phyloP scores from a whole-genome alignment of 1,140 invertebrate genomes.

The Drosophila nigromelanica region DNA sequence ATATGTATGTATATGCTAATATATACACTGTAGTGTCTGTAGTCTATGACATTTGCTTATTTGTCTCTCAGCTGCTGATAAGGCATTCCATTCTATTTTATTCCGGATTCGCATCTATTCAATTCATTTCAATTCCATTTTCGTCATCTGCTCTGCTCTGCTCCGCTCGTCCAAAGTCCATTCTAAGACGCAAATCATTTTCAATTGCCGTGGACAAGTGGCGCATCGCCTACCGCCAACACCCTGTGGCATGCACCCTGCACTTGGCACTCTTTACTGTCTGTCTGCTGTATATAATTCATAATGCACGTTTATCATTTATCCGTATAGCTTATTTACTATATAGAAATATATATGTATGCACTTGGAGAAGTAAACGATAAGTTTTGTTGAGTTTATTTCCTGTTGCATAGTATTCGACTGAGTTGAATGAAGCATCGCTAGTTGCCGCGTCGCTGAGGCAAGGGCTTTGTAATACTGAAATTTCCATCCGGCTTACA shows the following conservation, averaged over 20 bases:
- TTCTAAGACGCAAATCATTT: slow-evolving; percentile 35
- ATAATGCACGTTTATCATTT: slow-evolving; percentile 21
- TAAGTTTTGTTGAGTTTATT: slow-evolving; percentile 36
- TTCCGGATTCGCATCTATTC: background rate
- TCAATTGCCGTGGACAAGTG: slow-evolving; percentile 29
- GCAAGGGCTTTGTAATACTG: slow-evolving; percentile 38
- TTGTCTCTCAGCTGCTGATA: slow-evolving; percentile 32
- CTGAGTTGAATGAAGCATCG: slow-evolving; percentile 32
- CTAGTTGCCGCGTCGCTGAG: slow-evolving; percentile 21
- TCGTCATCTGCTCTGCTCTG: slow-evolving; percentile 9
- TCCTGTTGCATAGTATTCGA: slow-evolving; percentile 13
- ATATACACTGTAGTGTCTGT: too few species aligned
- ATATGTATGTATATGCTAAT: background rate
- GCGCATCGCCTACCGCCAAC: background rate
- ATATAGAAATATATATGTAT: background rate
- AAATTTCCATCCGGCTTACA: slow-evolving; percentile 53
- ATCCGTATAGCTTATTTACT: slow-evolving; percentile 4
- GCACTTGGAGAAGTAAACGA: slow-evolving; percentile 13
- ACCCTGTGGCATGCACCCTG: background rate
- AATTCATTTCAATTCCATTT: slow-evolving; percentile 18
- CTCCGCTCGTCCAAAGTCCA: slow-evolving; percentile 19
- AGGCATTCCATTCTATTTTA: slow-evolving; percentile 17
- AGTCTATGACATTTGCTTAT: slow-evolving; percentile 7
- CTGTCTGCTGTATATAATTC: slow-evolving; percentile 5
- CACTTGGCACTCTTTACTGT: slow-evolving; percentile 4